phyloP scores from a whole-genome alignment of 2,797 vertebrate genomes.

The Microctenopoma lineatum region DNA sequence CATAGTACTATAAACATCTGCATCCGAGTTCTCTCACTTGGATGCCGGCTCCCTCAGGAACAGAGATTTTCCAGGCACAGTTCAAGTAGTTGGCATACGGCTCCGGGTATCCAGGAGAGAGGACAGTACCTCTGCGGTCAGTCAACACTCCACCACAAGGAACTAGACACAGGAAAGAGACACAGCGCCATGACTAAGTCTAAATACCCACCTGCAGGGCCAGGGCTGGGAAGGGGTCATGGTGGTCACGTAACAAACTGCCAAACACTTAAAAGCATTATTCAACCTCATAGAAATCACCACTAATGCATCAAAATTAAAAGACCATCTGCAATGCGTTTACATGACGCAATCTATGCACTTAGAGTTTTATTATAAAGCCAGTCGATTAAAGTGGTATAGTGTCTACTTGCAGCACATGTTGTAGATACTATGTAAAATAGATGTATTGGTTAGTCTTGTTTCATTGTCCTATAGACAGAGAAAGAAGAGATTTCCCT shows the following conservation, averaged over 20 bases:
- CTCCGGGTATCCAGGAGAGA: slow-evolving; percentile 97
- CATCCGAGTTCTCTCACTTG: slow-evolving; percentile 87
- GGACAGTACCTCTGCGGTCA: slow-evolving; percentile 93
- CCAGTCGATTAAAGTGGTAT: not conserved
- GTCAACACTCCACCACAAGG: slow-evolving; percentile 95
- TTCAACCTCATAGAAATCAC: slow-evolving; percentile 16
- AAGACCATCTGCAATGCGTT: slow-evolving; percentile 1
- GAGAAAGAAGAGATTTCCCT: too few relatives aligned
- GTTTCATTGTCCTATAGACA: too few relatives aligned
- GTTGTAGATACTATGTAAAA: too few relatives aligned
- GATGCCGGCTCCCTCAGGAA: slow-evolving; percentile 97
- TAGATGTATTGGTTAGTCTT: too few relatives aligned
- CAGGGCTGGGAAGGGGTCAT: slow-evolving; percentile 8
- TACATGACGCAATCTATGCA: not conserved
- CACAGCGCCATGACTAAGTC: slow-evolving; percentile 4
- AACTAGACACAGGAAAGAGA: slow-evolving; percentile 82
- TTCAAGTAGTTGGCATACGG: slow-evolving; percentile 98
- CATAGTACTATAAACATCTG: slow-evolving; percentile 9
- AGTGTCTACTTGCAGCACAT: too few relatives aligned
- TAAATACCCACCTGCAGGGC: slow-evolving; percentile 9
- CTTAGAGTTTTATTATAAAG: not conserved
- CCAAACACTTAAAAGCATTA: slow-evolving; percentile 14
- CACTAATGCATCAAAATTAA: slow-evolving; percentile 9
- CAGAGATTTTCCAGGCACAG: slow-evolving; percentile 97
- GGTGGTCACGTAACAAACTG: not conserved